Percentiles rank a stretch among this genome's conserved stretches.
Conservation (phyloP, 2,888 invertebrate species). For the Raillietiella orientalis region DNA sequence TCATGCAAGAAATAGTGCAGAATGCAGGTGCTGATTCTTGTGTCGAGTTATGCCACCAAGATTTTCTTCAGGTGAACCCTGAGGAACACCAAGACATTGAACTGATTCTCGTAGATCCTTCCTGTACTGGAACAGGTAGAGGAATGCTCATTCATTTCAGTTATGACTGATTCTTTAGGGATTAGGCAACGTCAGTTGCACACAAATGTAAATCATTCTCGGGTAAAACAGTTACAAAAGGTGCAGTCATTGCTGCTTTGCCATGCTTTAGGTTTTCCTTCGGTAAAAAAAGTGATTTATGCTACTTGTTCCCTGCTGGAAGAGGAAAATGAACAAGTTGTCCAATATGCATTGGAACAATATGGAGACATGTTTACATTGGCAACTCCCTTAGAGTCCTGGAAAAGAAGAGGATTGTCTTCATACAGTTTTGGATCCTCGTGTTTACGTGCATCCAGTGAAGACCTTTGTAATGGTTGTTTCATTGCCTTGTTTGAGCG, state of each 20-base stretch:
- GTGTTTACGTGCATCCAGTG: no score
- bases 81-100: constrained; percentile 31
- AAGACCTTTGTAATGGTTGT: constrained; percentile 66
- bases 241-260: constrained; percentile 42
- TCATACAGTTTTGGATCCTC: no score
- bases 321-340: constrained; percentile 76
- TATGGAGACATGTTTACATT: constrained; percentile 18
- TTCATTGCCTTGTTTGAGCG: constrained; percentile 57
- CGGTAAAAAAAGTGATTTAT: constrained; percentile 55
- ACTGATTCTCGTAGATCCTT: constrained; percentile 81
- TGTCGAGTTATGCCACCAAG: constrained; percentile 27
- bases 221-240: constrained; percentile 11
- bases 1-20: constrained; percentile 26
- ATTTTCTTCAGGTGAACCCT: constrained; percentile 30
- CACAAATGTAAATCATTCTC: background rate
- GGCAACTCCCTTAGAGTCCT: constrained; percentile 26
- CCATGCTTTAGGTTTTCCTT: constrained; percentile 59
- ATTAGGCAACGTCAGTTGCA: constrained; percentile 4
- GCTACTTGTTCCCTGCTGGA: constrained; percentile 75
- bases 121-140: constrained; percentile 74
- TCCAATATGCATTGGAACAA: constrained; percentile 29
- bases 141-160: constrained; percentile 5
- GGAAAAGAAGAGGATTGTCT: constrained; percentile 25
- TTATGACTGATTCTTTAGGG: constrained; percentile 4
- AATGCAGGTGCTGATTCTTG: constrained; percentile 27